Conservation (phyloP, 2,113 vertebrate genomes). For the Phasianus colchicus region DNA sequence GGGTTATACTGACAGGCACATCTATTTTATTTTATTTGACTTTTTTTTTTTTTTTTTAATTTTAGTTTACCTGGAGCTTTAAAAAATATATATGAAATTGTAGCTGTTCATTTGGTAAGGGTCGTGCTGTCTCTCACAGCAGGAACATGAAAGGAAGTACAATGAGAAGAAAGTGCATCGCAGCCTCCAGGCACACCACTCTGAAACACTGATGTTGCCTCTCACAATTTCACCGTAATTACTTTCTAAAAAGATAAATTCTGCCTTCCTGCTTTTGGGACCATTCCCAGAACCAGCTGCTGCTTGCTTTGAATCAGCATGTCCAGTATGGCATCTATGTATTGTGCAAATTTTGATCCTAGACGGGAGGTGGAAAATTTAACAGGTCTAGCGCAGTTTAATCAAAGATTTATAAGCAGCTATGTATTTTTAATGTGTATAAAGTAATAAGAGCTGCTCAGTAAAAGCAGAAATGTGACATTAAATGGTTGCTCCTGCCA, state of each 20-base stretch:
- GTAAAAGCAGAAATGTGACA: slow-evolving; percentile 23
- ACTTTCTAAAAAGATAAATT: background rate
- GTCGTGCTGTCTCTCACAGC: background rate
- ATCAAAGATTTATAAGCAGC: slow-evolving; percentile 45
- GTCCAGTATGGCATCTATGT: background rate
- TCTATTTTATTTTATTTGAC: background rate
- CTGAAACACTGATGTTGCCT: background rate
- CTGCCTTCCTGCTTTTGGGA: background rate
- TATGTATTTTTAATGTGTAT: slow-evolving; percentile 45
- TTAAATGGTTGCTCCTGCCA: slow-evolving; percentile 20
- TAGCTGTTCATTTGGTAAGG: background rate
- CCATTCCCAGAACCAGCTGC: background rate
- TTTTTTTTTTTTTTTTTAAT: background rate
- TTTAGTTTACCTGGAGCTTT: background rate
- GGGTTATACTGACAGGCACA: background rate
- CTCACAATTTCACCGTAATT: fast-evolving
- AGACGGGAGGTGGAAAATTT: background rate
- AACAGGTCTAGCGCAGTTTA: background rate
- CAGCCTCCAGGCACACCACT: background rate
- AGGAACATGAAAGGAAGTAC: background rate
- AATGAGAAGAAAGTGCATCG: background rate
- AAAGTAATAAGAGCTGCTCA: slow-evolving; percentile 18
- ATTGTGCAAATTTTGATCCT: background rate
- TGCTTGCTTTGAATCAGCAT: background rate
- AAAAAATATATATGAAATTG: background rate